phyloP scores from a whole-genome alignment of 2,797 vertebrate genomes.

The Spinibarbus caldwelli region DNA sequence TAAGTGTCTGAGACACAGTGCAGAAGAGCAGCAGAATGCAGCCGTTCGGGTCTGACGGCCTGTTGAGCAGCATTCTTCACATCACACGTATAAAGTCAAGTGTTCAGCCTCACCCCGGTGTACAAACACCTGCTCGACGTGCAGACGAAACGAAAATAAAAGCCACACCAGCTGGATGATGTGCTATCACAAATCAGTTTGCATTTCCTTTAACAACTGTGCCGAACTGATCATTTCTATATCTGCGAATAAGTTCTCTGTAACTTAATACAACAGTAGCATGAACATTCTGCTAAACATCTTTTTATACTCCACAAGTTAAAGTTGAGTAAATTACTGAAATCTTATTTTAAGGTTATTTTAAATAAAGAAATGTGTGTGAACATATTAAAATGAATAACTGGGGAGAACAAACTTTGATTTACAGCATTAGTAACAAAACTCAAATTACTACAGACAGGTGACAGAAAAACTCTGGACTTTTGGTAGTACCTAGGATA shows the following conservation, averaged over 20 bases:
- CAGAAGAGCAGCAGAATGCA: conserved; percentile 29
- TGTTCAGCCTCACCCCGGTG: not conserved
- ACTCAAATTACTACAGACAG: not conserved
- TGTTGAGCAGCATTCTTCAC: conserved; percentile 45
- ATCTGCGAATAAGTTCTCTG: not conserved
- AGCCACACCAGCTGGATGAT: not conserved
- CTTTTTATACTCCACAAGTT: not conserved
- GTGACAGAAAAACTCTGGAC: too few species aligned
- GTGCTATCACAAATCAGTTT: not conserved
- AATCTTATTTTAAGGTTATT: not conserved
- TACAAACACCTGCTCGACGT: conserved; percentile 17
- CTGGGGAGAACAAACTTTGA: too few species aligned
- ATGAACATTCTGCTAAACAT: not conserved
- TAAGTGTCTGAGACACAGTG: not conserved
- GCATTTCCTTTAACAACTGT: not conserved
- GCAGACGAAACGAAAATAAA: conserved; percentile 3
- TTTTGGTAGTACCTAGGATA: too few species aligned
- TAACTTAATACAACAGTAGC: not conserved
- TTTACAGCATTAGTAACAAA: not conserved
- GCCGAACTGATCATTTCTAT: not conserved
- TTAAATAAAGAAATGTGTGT: not conserved
- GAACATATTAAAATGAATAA: not conserved
- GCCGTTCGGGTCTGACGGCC: not conserved
- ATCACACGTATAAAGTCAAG: not conserved
- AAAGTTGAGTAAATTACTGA: not conserved